These are phyloP conservation scores for Epinotia ramella DNA, from an alignment of 2,888 invertebrate species.

Conservation along the genomic window DNA sequence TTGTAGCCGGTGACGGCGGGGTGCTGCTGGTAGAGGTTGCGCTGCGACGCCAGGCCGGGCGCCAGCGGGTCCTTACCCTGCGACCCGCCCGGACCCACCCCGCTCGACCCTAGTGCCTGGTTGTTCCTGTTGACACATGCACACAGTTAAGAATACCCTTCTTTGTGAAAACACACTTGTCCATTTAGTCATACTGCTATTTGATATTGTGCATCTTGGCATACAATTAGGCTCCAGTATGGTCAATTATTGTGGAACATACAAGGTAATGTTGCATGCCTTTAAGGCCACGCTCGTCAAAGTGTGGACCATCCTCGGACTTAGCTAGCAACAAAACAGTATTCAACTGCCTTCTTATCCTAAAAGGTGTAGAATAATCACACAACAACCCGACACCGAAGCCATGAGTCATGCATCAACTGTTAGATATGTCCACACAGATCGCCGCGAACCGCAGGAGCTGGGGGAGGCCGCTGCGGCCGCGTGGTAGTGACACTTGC, in stretches of 20 bases:
- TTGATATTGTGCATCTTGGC: constrained; percentile 9
- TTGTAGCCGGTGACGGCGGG: constrained; percentile 77
- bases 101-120: constrained; percentile 71
- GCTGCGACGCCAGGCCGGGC: constrained; percentile 70
- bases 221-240: background rate
- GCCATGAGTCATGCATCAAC: constrained; percentile 58
- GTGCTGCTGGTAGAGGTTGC: constrained; percentile 78
- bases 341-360: background rate
- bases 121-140: constrained; percentile 72
- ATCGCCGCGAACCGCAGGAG: background rate
- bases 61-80: constrained; percentile 82
- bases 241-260: background rate
- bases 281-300: background rate
- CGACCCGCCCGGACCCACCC: constrained; percentile 67
- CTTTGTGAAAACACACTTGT: background rate
- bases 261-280: constrained; percentile 2
- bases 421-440: constrained; percentile 23
- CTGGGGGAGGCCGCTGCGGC: constrained; percentile 91
- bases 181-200: background rate
- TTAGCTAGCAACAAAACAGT: background rate
- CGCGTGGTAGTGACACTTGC: constrained; percentile 76
- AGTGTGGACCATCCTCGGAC: background rate
- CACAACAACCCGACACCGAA: constrained; percentile 60
- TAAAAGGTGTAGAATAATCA: constrained; percentile 46
- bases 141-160: background rate